These are phyloP conservation scores for Aphodius sticticus DNA, from an alignment of 2,888 invertebrate genomes.

Conservation along the genomic window DNA sequence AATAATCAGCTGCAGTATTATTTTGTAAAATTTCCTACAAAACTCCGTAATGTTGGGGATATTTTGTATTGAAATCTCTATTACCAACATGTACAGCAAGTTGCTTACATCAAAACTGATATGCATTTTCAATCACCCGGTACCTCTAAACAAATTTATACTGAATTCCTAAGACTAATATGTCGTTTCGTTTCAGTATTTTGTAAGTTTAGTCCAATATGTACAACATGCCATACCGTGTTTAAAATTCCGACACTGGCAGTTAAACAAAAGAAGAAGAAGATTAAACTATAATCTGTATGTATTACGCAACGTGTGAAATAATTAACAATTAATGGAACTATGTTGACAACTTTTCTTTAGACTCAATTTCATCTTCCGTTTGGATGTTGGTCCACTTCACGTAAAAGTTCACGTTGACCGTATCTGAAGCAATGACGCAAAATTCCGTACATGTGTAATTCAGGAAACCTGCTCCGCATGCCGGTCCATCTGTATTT, in stretches of 20 bases:
- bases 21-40: too few species aligned
- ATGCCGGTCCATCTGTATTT: conserved; percentile 43
- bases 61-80: too few species aligned
- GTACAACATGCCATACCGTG: conserved; percentile 95
- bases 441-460: conserved; percentile 48
- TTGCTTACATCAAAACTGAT: too few species aligned
- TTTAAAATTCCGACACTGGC: conserved; percentile 88
- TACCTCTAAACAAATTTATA: background rate
- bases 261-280: conserved; percentile 83
- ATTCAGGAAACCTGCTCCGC: conserved; percentile 47
- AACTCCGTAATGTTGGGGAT: too few species aligned
- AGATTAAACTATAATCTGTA: conserved; percentile 54
- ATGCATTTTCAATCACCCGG: too few species aligned
- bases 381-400: background rate
- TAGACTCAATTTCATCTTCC: conserved; percentile 11
- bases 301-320: background rate
- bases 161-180: conserved; percentile 10
- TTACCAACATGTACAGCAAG: too few species aligned
- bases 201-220: conserved; percentile 97
- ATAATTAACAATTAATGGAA: conserved; percentile 7
- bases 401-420: conserved; percentile 42
- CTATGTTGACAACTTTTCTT: background rate
- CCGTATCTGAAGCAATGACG: conserved; percentile 42
- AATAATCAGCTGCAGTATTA: background rate
- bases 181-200: conserved; percentile 74